Evolutionary conservation across 2,797 vertebrate genomes (phyloP), one percentile per base, ranked within the genome.

Genomic region (Etheostoma perlongum): DNA sequence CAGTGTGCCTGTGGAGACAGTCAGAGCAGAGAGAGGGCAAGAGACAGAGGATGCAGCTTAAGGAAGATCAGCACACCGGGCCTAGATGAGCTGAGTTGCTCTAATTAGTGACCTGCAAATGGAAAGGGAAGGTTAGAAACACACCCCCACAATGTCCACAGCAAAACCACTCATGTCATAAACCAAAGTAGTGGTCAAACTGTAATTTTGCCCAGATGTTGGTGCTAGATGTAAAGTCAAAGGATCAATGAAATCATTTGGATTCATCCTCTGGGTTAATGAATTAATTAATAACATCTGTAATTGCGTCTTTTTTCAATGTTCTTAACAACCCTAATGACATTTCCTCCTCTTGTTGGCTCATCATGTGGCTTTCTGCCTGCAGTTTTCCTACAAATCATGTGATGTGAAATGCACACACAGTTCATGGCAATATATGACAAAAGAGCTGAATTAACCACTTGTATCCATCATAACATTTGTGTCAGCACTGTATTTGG

Each of bases 301-400:
- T 76, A 74, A 82, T 65, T 60, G 55, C 65, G 42, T 30, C 63
- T 16, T 74, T 72, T 63, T 71, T 80, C 53, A 27, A 48, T 79
- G 67, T 83, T 67, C 79, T 65, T 55, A 81, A 76, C 64, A 59
- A 21, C 55, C 44, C 42, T 76, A 84, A 90, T 78, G 46, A 78
- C 64, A 85, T 85, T 74, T 67, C 47, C 59, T 61, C 18, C 52
- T 65, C 67, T 30, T 67, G 21, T 70, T 30, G 13, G 42, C 23
- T 69, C 67, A 13, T 48, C 25, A 51, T 58, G 18, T 61, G 64
- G 23, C 52, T 11, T 49, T 74, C 58, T 74, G 68, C 48, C 55
- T 69, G 44, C 59, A 60, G 59, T 40, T 27, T 1, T 3, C 63
- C 44, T 27, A 44, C 57, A 59, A 61, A 55, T 61, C 58, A 65